Evolutionary conservation across 2,888 invertebrate species (phyloP).

Genomic region (Gasteruption jaculator): DNA sequence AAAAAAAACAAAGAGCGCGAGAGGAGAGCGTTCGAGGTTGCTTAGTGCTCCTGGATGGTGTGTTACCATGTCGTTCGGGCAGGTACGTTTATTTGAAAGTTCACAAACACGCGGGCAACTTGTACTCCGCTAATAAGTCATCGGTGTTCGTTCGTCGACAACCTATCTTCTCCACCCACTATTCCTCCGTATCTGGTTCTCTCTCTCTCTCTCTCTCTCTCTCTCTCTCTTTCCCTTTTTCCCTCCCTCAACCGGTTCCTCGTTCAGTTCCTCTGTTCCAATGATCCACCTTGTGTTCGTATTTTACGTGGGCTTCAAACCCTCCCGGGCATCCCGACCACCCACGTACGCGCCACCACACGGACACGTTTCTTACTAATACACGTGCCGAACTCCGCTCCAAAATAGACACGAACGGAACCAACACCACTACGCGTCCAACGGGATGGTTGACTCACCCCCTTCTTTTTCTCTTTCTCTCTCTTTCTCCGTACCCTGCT

Average conservation of each 20-base stretch:
- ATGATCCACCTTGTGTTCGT: conserved; percentile 15
- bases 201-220: conserved; percentile 10
- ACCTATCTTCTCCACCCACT: conserved; percentile 14
- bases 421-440: conserved; percentile 14
- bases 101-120: conserved; percentile 28
- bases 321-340: conserved; percentile 11
- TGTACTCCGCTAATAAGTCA: conserved; percentile 34
- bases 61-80: too few relatives aligned
- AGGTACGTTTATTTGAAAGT: conserved; percentile 32
- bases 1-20: conserved; percentile 20
- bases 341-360: conserved; percentile 6
- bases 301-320: conserved; percentile 18
- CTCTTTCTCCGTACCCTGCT: conserved; percentile 5
- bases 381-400: conserved; percentile 15
- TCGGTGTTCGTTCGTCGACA: conserved; percentile 26
- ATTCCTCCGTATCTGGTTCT: conserved; percentile 19
- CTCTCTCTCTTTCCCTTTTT: conserved; percentile 2
- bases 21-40: conserved; percentile 24
- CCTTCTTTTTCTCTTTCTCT: too few relatives aligned
- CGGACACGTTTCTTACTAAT: conserved; percentile 18
- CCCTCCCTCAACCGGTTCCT: conserved; percentile 8
- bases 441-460: conserved; percentile 4
- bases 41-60: too few relatives aligned
- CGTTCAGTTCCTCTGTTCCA: conserved; percentile 15
- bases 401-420: conserved; percentile 21